Evolutionary conservation across 2,797 vertebrate genomes (phyloP).

Genomic region (Acanthurus lineatus): DNA sequence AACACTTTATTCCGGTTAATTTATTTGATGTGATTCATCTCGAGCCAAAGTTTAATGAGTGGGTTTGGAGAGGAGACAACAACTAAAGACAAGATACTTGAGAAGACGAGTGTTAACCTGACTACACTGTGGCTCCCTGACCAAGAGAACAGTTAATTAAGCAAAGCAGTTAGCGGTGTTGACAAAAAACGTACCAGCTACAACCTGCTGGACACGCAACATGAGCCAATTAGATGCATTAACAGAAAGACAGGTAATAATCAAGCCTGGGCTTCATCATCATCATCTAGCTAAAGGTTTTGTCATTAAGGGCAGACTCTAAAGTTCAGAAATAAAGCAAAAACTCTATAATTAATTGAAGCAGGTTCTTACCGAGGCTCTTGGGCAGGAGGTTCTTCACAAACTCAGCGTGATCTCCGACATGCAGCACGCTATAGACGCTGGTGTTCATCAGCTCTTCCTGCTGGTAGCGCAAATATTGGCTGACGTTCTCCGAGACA

Average conservation of each 20-base stretch:
- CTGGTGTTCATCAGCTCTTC: conserved; percentile 95
- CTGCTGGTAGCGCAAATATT: conserved; percentile 93
- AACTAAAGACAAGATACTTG: neutral
- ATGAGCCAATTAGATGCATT: neutral
- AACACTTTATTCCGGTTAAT: neutral
- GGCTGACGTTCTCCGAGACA: conserved; percentile 85
- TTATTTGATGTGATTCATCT: neutral
- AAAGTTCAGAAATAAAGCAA: too few species aligned
- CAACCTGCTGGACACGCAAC: neutral
- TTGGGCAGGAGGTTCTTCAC: conserved; percentile 94
- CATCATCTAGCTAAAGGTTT: neutral
- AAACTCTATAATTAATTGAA: neutral
- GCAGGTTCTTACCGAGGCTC: conserved; percentile 86
- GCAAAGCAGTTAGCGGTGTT: too few species aligned
- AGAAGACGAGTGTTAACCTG: too few species aligned
- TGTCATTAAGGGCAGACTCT: neutral
- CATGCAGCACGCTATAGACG: conserved; percentile 92
- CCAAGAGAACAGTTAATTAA: too few species aligned
- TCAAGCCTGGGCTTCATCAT: neutral
- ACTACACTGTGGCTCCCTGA: too few species aligned
- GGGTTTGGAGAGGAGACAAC: neutral
- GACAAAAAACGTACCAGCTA: neutral
- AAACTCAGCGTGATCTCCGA: conserved; percentile 92
- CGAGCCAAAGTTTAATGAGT: neutral
- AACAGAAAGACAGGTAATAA: neutral